Conservation (phyloP, 2,113 vertebrate species). For the Colossoma macropomum region DNA sequence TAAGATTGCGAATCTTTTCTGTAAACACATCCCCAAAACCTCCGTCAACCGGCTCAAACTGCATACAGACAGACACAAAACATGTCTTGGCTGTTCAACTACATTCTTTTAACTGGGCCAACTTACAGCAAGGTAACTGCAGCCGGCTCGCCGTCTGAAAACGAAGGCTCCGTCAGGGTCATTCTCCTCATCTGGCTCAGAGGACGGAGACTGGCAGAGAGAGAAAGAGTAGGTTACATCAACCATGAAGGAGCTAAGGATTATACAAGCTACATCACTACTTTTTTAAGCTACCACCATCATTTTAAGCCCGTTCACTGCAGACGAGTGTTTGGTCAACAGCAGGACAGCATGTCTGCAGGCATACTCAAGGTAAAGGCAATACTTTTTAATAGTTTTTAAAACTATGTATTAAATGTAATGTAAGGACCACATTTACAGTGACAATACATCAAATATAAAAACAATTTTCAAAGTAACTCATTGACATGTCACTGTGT, state of each 20-base stretch:
- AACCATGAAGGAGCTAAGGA: neutral
- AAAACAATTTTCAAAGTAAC: too few relatives aligned
- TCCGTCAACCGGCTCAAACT: too few relatives aligned
- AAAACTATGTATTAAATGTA: too few relatives aligned
- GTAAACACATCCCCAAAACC: too few relatives aligned
- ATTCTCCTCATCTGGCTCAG: slow-evolving; percentile 90
- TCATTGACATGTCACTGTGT: too few relatives aligned
- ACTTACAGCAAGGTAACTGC: slow-evolving; percentile 92
- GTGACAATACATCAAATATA: too few relatives aligned
- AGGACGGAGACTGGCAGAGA: slow-evolving; percentile 80
- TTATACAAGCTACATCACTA: neutral
- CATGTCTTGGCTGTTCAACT: neutral
- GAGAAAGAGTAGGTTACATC: neutral
- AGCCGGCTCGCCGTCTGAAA: slow-evolving; percentile 91
- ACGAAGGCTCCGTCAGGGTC: slow-evolving; percentile 88
- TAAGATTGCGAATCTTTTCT: too few relatives aligned
- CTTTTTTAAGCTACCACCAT: neutral
- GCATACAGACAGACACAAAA: neutral
- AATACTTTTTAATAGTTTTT: too few relatives aligned
- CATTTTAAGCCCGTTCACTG: neutral
- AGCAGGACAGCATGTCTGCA: too few relatives aligned
- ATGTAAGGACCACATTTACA: too few relatives aligned
- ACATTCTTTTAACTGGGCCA: neutral
- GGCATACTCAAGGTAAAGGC: too few relatives aligned
- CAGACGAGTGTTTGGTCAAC: too few relatives aligned